These are phyloP conservation scores for Sphenodon punctatus DNA, from an alignment of 2,797 vertebrate species.

Conservation along the genomic window DNA sequence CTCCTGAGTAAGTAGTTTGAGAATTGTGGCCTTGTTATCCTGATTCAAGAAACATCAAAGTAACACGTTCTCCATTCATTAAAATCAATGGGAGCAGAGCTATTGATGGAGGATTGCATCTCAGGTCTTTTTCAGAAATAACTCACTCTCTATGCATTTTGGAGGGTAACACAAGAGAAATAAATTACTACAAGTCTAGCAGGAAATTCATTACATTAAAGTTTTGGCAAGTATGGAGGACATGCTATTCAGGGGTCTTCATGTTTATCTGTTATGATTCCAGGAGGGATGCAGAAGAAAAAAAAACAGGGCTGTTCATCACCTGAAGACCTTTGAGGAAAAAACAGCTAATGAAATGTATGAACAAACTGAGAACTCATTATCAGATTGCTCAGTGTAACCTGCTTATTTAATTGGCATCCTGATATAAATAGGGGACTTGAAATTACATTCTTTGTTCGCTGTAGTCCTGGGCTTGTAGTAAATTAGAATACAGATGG, in stretches of 20 bases:
- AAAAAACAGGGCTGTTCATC: neutral
- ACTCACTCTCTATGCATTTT: no score
- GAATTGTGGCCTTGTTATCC: no score
- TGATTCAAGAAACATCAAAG: no score
- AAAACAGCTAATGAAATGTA: neutral
- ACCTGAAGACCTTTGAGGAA: neutral
- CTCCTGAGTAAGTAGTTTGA: no score
- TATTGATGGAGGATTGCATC: no score
- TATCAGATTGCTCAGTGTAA: rapidly evolving
- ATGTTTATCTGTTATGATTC: rapidly evolving
- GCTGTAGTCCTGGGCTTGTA: neutral
- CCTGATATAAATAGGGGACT: rapidly evolving
- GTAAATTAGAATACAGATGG: neutral
- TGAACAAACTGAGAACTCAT: neutral
- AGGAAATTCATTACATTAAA: no score
- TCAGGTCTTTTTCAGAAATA: no score
- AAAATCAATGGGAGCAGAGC: no score
- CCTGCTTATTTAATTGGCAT: rapidly evolving
- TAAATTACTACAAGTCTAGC: no score
- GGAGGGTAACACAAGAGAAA: no score
- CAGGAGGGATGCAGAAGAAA: neutral
- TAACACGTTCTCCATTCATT: no score
- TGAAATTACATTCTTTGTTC: neutral
- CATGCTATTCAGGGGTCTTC: rapidly evolving
- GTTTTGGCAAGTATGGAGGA: no score